A percentile compares a stretch with the other conserved stretches of the same genome.
These are phyloP conservation scores for Anableps anableps DNA, from an alignment of 2,797 vertebrate genomes.

Conservation along the genomic window DNA sequence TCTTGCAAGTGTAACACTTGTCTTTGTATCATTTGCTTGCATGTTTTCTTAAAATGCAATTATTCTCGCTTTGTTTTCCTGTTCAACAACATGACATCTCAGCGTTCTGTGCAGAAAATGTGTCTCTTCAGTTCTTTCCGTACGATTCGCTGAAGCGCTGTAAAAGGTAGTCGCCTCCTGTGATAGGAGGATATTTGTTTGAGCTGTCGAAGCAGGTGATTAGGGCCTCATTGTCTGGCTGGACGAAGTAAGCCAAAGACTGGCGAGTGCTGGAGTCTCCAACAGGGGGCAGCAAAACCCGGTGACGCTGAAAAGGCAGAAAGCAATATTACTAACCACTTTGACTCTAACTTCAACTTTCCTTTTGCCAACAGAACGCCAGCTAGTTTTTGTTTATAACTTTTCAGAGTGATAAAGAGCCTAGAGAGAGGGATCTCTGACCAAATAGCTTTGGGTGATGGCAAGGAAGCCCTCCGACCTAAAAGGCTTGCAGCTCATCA, in stretches of 20 bases:
- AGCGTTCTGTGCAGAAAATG: no score
- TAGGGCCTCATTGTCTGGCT: constrained; percentile 70
- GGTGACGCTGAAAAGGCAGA: constrained; percentile 68
- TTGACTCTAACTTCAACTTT: neutral
- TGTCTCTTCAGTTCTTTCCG: neutral
- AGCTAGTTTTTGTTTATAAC: neutral
- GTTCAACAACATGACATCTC: neutral
- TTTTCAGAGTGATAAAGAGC: neutral
- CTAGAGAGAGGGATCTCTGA: no score
- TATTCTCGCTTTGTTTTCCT: neutral
- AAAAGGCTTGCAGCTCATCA: no score
- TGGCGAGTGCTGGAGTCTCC: constrained; percentile 23
- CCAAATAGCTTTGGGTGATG: no score
- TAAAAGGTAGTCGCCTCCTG: constrained; percentile 50
- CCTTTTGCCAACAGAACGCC: neutral
- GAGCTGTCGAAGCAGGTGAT: constrained; percentile 77
- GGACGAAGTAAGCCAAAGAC: constrained; percentile 74
- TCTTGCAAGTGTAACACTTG: constrained; percentile 37
- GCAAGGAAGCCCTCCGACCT: no score
- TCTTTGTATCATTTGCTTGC: neutral
- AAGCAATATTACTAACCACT: neutral
- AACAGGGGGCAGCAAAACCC: constrained; percentile 64
- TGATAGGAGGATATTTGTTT: constrained; percentile 78
- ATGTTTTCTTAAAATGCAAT: neutral
- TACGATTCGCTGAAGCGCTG: constrained; percentile 58